A percentile compares a stretch with the other conserved stretches of the same genome.
phyloP scores from a whole-genome alignment of 1,140 invertebrate genomes.

The Trissolcus basalis region DNA sequence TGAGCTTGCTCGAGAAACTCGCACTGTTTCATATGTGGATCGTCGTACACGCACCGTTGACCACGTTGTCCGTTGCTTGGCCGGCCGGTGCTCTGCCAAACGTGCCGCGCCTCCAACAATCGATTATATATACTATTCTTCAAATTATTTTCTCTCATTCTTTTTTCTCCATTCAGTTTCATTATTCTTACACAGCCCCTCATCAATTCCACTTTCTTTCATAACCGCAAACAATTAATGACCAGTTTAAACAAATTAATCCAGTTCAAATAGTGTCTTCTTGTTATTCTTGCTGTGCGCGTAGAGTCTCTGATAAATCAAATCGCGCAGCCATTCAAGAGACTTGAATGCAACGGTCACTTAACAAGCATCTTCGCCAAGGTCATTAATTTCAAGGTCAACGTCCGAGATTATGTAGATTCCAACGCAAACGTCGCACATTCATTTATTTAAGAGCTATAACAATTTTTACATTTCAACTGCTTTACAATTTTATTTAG shows the following conservation, averaged over 20 bases:
- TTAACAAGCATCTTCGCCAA: conserved; percentile 62
- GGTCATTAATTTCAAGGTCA: conserved; percentile 68
- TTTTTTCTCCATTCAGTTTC: no score
- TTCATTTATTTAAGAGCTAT: no score
- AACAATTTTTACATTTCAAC: no score
- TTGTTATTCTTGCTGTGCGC: no score
- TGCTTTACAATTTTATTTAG: no score
- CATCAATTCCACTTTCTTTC: no score
- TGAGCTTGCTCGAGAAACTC: conserved; percentile 66
- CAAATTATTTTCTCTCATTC: no score
- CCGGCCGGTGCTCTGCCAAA: conserved; percentile 44
- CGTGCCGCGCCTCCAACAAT: conserved; percentile 40
- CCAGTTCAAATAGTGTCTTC: no score
- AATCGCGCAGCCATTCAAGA: conserved; percentile 48
- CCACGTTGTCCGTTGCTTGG: conserved; percentile 68
- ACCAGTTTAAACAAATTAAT: no score
- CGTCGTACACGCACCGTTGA: conserved; percentile 72
- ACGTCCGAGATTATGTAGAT: conserved; percentile 55
- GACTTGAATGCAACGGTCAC: conserved; percentile 66
- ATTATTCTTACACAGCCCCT: no score
- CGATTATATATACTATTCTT: no score
- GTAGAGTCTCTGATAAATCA: not conserved
- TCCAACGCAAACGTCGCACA: not conserved
- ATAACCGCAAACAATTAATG: no score
- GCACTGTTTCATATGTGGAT: conserved; percentile 77